A percentile compares a stretch with the other conserved stretches of the same genome.
Evolutionary conservation across 2,888 invertebrate genomes (phyloP).

Genomic region (Thereva unica): DNA sequence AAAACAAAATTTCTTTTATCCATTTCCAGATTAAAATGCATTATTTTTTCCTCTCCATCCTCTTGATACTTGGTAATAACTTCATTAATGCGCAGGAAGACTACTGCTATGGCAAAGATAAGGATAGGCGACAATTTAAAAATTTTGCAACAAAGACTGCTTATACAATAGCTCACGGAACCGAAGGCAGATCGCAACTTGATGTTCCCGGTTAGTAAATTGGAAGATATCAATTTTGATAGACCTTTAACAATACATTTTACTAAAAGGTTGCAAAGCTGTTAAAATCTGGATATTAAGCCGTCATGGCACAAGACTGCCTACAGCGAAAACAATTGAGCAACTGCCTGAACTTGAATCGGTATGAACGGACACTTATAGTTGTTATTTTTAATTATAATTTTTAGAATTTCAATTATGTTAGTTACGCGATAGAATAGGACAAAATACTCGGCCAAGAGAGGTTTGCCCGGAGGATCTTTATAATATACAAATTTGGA

Average conservation of each 20-base stretch:
- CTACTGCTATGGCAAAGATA: slow-evolving; percentile 55
- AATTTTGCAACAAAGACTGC: slow-evolving; percentile 76
- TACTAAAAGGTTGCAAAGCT: slow-evolving; percentile 67
- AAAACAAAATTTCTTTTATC: neutral
- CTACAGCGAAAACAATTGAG: slow-evolving; percentile 62
- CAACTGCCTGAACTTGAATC: slow-evolving; percentile 61
- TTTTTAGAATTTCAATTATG: slow-evolving; percentile 13
- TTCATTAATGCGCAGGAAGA: slow-evolving; percentile 43
- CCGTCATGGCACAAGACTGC: slow-evolving; percentile 72
- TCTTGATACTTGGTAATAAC: slow-evolving; percentile 1
- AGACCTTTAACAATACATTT: neutral
- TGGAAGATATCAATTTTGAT: neutral
- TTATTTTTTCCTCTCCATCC: neutral
- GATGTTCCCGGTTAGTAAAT: slow-evolving; percentile 67
- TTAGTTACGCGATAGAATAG: slow-evolving; percentile 63
- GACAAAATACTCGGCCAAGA: slow-evolving; percentile 57
- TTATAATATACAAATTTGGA: slow-evolving; percentile 68
- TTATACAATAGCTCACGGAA: slow-evolving; percentile 70
- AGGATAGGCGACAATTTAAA: slow-evolving; percentile 51
- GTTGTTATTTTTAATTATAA: slow-evolving; percentile 4
- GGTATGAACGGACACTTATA: neutral
- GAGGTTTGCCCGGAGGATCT: slow-evolving; percentile 71
- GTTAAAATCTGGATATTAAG: slow-evolving; percentile 73
- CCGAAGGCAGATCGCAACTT: slow-evolving; percentile 62
- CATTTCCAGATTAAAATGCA: slow-evolving; percentile 5